A percentile compares a stretch with the other conserved stretches of the same genome.
Conservation (phyloP, 2,797 vertebrate species). For the Malacoctenus gilli region DNA sequence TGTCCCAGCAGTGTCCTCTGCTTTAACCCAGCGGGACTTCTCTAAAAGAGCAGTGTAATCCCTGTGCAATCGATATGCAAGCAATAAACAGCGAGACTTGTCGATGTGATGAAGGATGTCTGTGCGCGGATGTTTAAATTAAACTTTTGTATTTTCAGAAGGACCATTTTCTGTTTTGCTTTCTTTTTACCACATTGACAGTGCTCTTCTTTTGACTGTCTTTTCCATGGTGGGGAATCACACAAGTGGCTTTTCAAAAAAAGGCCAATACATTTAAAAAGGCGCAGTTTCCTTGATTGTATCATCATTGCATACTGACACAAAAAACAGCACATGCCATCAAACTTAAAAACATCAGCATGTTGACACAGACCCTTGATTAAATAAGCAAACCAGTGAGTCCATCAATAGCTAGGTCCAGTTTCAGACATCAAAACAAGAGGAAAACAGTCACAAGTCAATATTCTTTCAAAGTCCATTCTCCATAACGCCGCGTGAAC, state of each 20-base stretch:
- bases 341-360: no score
- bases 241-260: no score
- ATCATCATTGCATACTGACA: no score
- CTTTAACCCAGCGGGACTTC: slow-evolving; percentile 63
- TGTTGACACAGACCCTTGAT: not conserved
- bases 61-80: slow-evolving; percentile 54
- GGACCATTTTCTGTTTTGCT: slow-evolving; percentile 18
- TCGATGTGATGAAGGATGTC: slow-evolving; percentile 44
- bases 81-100: slow-evolving; percentile 51
- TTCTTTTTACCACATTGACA: not conserved
- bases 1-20: slow-evolving; percentile 36
- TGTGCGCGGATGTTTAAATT: slow-evolving; percentile 72
- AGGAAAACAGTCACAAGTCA: not conserved
- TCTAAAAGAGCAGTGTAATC: slow-evolving; percentile 49
- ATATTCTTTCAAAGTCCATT: not conserved
- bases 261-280: no score
- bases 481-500: not conserved
- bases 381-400: not conserved
- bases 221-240: no score
- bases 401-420: not conserved
- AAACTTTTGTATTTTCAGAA: slow-evolving; percentile 81
- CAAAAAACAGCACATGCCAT: no score
- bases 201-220: no score
- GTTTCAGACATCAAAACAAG: not conserved
- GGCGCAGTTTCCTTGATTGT: no score